Conservation (phyloP, 2,888 invertebrate species). For the Diarsia brunnea region DNA sequence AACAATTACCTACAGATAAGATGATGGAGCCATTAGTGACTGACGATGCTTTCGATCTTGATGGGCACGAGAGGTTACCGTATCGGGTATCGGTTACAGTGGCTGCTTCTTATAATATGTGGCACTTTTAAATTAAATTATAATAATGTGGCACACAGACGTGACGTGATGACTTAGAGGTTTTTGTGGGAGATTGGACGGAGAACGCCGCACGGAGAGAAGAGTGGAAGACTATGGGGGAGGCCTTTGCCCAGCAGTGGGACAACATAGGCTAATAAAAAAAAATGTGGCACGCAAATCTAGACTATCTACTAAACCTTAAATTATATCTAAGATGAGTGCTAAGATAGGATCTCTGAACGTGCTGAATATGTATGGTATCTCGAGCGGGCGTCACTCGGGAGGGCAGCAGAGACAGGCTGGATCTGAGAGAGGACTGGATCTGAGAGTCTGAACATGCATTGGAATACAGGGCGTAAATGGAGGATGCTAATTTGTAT, state of each 20-base stretch:
- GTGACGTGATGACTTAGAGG: too few species aligned
- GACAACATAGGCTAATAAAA: too few species aligned
- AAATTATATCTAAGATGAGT: background rate
- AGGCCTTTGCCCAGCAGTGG: too few species aligned
- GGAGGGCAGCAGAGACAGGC: too few species aligned
- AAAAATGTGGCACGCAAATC: background rate
- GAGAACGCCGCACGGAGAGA: too few species aligned
- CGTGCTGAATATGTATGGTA: too few species aligned
- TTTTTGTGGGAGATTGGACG: too few species aligned
- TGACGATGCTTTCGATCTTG: background rate
- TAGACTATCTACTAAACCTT: background rate
- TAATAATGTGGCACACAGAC: too few species aligned
- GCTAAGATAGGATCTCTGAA: background rate
- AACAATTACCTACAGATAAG: conserved; percentile 3
- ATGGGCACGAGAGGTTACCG: background rate
- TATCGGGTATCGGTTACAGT: background rate
- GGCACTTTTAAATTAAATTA: background rate
- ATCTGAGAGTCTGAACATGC: too few species aligned
- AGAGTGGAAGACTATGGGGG: too few species aligned
- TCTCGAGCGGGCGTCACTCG: too few species aligned
- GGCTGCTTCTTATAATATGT: background rate
- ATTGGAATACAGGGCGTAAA: background rate
- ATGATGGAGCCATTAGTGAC: background rate
- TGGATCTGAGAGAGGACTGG: too few species aligned
- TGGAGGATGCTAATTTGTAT: background rate